Percentiles rank a stretch among this genome's conserved stretches.
Evolutionary conservation across 2,113 vertebrate species (phyloP).

Genomic region (Esox niger): DNA sequence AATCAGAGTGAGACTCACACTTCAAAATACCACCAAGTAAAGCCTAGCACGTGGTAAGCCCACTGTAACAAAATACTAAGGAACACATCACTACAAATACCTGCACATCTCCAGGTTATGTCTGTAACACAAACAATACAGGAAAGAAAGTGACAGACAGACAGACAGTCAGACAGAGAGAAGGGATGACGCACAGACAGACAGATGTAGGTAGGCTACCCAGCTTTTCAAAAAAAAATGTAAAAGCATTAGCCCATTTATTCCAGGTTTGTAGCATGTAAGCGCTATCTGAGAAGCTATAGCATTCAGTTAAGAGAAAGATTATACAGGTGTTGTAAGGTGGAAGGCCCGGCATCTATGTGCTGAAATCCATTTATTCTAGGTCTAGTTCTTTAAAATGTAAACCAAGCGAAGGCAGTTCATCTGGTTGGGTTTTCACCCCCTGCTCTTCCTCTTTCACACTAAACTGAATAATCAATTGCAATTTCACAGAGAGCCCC

Average conservation of each 20-base stretch:
- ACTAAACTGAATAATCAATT: conserved; percentile 50
- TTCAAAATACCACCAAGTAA: conserved; percentile 52
- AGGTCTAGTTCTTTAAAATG: too few relatives aligned
- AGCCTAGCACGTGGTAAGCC: conserved; percentile 43
- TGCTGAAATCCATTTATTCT: neutral
- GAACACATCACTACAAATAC: conserved; percentile 34
- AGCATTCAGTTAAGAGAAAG: neutral
- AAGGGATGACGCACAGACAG: neutral
- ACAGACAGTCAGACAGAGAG: conserved; percentile 15
- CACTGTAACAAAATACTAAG: conserved; percentile 45
- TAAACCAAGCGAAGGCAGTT: conserved; percentile 16
- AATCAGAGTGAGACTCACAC: neutral
- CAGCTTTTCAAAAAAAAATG: too few relatives aligned
- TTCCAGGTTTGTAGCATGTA: too few relatives aligned
- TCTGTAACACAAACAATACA: neutral
- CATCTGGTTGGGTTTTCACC: conserved; percentile 5
- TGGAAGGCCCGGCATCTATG: conserved; percentile 11
- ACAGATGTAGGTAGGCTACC: conserved; percentile 3
- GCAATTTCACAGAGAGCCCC: conserved; percentile 33
- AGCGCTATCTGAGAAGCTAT: too few relatives aligned
- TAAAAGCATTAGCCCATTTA: too few relatives aligned
- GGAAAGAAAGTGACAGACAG: neutral
- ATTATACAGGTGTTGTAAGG: too few relatives aligned
- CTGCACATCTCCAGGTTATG: too few relatives aligned
- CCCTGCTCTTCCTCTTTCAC: conserved; percentile 24